These are phyloP conservation scores for Entomobrya proxima DNA, from an alignment of 2,888 invertebrate species.

Conservation along the genomic window DNA sequence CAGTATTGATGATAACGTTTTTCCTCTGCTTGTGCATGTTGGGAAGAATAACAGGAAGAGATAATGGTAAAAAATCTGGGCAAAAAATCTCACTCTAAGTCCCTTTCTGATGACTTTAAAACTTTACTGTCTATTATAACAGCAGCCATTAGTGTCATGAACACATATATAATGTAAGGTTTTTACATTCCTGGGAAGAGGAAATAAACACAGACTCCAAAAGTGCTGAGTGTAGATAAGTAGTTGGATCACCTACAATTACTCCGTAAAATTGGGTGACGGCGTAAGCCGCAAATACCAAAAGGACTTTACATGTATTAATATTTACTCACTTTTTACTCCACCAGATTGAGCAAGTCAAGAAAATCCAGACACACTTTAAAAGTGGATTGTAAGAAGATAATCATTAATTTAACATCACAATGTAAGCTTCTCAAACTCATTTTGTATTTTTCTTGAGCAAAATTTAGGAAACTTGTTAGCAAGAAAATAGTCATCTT, in stretches of 20 bases:
- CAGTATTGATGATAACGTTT: not conserved
- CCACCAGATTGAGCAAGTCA: not conserved
- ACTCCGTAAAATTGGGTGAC: not conserved
- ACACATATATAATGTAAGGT: no score
- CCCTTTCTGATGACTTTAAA: slow-evolving; percentile 28
- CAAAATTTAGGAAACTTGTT: no score
- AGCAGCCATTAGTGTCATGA: slow-evolving; percentile 48
- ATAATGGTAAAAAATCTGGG: slow-evolving; percentile 22
- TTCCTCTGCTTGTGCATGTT: not conserved
- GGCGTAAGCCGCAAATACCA: slow-evolving; percentile 2
- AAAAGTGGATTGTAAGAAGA: not conserved
- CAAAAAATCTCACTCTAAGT: slow-evolving; percentile 14
- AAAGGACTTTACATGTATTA: slow-evolving; percentile 11
- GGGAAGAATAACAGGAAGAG: not conserved
- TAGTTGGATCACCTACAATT: not conserved
- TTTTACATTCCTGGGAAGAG: not conserved
- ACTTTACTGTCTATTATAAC: slow-evolving; percentile 45
- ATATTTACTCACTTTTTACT: slow-evolving; percentile 27
- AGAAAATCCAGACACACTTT: not conserved
- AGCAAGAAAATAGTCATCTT: no score
- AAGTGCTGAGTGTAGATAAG: not conserved
- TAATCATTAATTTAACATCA: not conserved
- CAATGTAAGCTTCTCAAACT: no score
- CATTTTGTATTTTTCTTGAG: no score
- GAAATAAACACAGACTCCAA: no score